Evolutionary conservation across 2,113 vertebrate species (phyloP).

Genomic region (Porphyrio hochstetteri): DNA sequence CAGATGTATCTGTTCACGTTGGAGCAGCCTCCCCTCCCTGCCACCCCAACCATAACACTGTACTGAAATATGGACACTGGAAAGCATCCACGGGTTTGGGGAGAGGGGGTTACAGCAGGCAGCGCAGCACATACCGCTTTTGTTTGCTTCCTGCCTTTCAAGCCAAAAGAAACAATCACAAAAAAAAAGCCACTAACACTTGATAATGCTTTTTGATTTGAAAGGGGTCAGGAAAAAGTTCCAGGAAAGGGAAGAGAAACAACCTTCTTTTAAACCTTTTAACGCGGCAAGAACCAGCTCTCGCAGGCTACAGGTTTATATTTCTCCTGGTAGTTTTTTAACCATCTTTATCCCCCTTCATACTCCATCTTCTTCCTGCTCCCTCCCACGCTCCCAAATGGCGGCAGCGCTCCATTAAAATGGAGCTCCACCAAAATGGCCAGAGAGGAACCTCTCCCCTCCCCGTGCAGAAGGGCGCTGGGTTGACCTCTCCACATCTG

Average conservation of each 20-base stretch:
- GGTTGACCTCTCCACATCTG: slow-evolving; percentile 33
- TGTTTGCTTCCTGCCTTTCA: slow-evolving; percentile 37
- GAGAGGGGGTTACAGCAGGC: neutral
- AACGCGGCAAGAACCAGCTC: neutral
- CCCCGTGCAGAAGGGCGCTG: neutral
- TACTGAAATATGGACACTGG: neutral
- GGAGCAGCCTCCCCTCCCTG: neutral
- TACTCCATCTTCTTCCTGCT: neutral
- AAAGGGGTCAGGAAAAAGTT: slow-evolving; percentile 48
- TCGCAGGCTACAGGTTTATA: neutral
- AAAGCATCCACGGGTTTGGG: neutral
- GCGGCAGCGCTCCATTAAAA: neutral
- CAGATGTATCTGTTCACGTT: neutral
- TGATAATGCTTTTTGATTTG: slow-evolving; percentile 38
- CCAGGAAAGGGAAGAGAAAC: slow-evolving; percentile 45
- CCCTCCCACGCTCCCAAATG: neutral
- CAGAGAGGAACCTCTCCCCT: neutral
- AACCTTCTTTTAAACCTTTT: neutral
- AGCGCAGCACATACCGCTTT: neutral
- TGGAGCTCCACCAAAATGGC: neutral
- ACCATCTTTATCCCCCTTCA: neutral
- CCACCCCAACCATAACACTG: neutral
- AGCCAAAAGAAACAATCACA: slow-evolving; percentile 34
- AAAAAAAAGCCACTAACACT: slow-evolving; percentile 31
- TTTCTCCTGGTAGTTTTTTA: neutral